Base-by-base conservation (phyloP, 2,113 vertebrate species). In the Percina caprodes region DNA sequence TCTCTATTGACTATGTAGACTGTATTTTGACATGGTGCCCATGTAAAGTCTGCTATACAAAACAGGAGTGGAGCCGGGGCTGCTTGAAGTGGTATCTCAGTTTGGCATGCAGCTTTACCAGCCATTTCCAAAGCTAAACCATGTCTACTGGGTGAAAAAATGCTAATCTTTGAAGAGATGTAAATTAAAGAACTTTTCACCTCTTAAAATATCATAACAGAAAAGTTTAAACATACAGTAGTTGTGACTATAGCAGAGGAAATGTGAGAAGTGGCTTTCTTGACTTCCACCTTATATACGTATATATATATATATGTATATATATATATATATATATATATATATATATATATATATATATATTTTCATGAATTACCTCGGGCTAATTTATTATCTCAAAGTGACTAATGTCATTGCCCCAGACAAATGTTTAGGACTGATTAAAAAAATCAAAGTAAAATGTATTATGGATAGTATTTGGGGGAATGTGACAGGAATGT, bases 1-100 rank as follows among this genome's bases (percentile, higher is more conserved):
- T 77, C 56, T 73, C 77, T 76, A 26, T 5, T 74, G 49, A 76
- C 74, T 39, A 16, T 21, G 62, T 67, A 84, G 87, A 89, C 78
- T 85, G 56, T 77, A 73, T 74, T 48, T 86, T 85, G 91, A 93
- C 77, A 74, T 5, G n/a, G 56, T 82, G 89, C 89, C 91, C 71
- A 86, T 79, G 74, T 72, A 82, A 86, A 91, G 77, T 91, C 77
- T 88, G 62, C 82, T 12, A 12, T 33, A 45, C 18, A 46, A 71
- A 26, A 68, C 26, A 49, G 69, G 23, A 65, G 68, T 46, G 26
- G 56, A 74, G 61, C 24, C 16, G 9, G 16, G 23, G 26, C 16
- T 46, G 69, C 60, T 77, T 61, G 46, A 66, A 70, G 73, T 12
- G 39, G 35, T 80, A 74, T 81, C 69, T 87, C 66, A 71, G 24